Conservation (phyloP, 2,888 invertebrate genomes). For the Xestia sexstrigata region DNA sequence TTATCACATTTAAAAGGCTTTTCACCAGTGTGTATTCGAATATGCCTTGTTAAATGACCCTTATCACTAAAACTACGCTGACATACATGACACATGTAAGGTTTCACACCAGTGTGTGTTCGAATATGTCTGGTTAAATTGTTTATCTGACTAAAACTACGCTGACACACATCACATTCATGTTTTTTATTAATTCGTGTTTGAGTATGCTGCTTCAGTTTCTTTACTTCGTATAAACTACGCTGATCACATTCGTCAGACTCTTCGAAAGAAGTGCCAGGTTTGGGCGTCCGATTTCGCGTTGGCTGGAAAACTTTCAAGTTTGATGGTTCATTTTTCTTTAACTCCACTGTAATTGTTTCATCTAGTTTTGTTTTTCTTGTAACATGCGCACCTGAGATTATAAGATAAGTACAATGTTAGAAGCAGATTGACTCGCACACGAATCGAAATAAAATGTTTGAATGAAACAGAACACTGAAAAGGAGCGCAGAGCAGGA, state of each 20-base stretch:
- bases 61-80: too few relatives aligned
- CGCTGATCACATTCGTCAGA: background rate
- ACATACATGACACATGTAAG: too few relatives aligned
- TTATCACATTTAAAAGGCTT: too few relatives aligned
- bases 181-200: background rate
- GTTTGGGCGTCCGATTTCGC: background rate
- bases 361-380: background rate
- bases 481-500: too few relatives aligned
- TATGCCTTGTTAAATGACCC: too few relatives aligned
- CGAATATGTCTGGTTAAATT: background rate
- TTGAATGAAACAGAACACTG: too few relatives aligned
- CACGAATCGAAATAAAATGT: too few relatives aligned
- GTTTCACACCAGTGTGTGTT: too few relatives aligned
- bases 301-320: background rate
- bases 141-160: background rate
- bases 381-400: background rate
- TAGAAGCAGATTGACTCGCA: too few relatives aligned
- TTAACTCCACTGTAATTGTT: background rate
- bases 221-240: background rate
- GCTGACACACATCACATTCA: background rate
- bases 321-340: background rate
- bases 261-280: background rate
- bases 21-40: too few relatives aligned
- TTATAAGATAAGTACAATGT: background rate
- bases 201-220: too few relatives aligned